A percentile compares a stretch with the other conserved stretches of the same genome.
These are phyloP conservation scores for Eristalinus sepulchralis DNA, from an alignment of 2,888 invertebrate species.

Conservation along the genomic window DNA sequence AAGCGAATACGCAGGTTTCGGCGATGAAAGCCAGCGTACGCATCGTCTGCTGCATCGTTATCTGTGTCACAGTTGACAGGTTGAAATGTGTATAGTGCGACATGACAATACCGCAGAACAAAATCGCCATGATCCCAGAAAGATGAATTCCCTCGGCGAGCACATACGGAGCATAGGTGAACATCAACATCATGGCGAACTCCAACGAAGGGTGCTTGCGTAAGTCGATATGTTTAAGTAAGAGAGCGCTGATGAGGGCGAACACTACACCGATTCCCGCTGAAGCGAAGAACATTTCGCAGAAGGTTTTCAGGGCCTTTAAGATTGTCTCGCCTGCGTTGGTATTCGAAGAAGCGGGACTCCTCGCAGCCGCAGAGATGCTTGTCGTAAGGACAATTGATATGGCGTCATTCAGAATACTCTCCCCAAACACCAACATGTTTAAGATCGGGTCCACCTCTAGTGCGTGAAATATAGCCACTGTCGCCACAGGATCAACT, in stretches of 20 bases:
- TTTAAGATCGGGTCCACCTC: slow-evolving; percentile 98
- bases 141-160: slow-evolving; percentile 97
- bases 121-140: slow-evolving; percentile 99
- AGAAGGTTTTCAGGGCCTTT: slow-evolving; percentile 93
- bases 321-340: slow-evolving; percentile 91
- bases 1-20: slow-evolving; percentile 99
- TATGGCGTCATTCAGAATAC: slow-evolving; percentile 95
- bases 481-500: slow-evolving; percentile 99
- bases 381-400: slow-evolving; percentile 98
- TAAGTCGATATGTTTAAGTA: slow-evolving; percentile 97
- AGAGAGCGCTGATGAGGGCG: slow-evolving; percentile 94
- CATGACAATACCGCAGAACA: slow-evolving; percentile 99
- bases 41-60: slow-evolving; percentile 99
- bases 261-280: slow-evolving; percentile 97
- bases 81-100: slow-evolving; percentile 99
- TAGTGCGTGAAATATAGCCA: slow-evolving; percentile 98
- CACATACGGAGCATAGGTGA: slow-evolving; percentile 99
- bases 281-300: slow-evolving; percentile 98
- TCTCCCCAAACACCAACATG: slow-evolving; percentile 98
- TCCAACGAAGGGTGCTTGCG: slow-evolving; percentile 98
- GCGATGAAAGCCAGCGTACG: slow-evolving; percentile 97
- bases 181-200: slow-evolving; percentile 98
- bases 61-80: slow-evolving; percentile 98
- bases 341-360: slow-evolving; percentile 83
- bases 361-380: slow-evolving; percentile 87